A percentile compares a stretch with the other conserved stretches of the same genome.
phyloP scores from a whole-genome alignment of 2,888 invertebrate species.

The Bibio marci region DNA sequence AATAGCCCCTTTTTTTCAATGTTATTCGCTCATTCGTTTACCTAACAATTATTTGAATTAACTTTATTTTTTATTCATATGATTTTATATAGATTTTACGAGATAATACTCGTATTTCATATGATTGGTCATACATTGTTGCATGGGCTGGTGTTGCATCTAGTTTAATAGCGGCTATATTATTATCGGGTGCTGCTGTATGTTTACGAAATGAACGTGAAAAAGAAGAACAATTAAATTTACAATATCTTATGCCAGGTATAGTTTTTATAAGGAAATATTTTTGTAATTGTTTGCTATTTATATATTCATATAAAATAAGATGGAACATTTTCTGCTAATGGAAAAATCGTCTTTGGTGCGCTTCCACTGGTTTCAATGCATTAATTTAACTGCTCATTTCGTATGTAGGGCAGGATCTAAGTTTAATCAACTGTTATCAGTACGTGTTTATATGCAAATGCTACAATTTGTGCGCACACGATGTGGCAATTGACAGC shows the following conservation, averaged over 20 bases:
- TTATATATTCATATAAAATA: neutral
- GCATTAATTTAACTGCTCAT: neutral
- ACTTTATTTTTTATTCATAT: constrained; percentile 9
- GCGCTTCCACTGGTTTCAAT: neutral
- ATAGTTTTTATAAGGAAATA: too few relatives aligned
- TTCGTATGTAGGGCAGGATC: too few relatives aligned
- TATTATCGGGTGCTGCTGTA: constrained; percentile 86
- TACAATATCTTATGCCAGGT: constrained; percentile 97
- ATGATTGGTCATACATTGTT: constrained; percentile 95
- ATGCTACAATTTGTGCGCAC: too few relatives aligned
- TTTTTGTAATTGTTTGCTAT: constrained; percentile 4
- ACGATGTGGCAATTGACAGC: too few relatives aligned
- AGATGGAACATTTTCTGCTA: neutral
- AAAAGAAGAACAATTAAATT: constrained; percentile 88
- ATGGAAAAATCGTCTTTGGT: neutral
- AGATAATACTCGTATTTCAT: constrained; percentile 69
- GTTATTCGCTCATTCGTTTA: neutral
- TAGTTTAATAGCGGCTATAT: constrained; percentile 77
- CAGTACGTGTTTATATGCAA: too few relatives aligned
- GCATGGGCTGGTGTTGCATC: constrained; percentile 94
- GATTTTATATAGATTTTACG: constrained; percentile 51
- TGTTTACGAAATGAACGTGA: constrained; percentile 87
- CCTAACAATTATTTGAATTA: constrained; percentile 10
- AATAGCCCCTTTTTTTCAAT: neutral
- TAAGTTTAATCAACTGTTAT: too few relatives aligned